Evolutionary conservation across 1,140 invertebrate genomes (phyloP).

Genomic region (Cardiocondyla obscurior): DNA sequence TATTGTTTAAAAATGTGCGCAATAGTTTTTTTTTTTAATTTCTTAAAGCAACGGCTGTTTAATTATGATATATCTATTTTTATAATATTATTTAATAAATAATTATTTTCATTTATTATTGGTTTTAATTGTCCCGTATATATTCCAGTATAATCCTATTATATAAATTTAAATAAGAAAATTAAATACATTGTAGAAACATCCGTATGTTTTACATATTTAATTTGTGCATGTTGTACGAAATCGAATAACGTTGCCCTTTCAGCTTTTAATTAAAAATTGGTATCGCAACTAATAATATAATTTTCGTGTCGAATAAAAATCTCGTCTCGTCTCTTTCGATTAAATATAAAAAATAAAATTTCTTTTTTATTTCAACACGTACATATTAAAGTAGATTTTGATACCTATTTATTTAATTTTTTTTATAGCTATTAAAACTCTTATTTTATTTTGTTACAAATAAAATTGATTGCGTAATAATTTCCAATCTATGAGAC

Average conservation of each 20-base stretch:
- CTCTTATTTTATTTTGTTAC: background rate
- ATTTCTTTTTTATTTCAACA: too few species aligned
- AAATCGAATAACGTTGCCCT: slow-evolving; percentile 41
- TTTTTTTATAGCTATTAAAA: too few species aligned
- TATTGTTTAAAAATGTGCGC: too few species aligned
- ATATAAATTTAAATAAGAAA: background rate
- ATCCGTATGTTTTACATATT: slow-evolving; percentile 2
- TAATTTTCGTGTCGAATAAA: background rate
- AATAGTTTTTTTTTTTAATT: slow-evolving; percentile 11
- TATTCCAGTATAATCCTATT: slow-evolving; percentile 20
- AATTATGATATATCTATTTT: background rate
- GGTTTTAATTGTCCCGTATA: slow-evolving; percentile 33
- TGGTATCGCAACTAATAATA: background rate
- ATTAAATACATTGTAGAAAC: slow-evolving; percentile 36
- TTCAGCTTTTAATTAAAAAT: background rate
- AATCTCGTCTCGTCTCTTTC: background rate
- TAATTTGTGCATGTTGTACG: slow-evolving; percentile 25
- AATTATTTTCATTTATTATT: background rate
- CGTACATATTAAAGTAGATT: too few species aligned
- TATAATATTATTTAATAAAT: slow-evolving; percentile 7
- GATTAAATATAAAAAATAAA: too few species aligned
- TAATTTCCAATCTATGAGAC: background rate
- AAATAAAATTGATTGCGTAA: background rate
- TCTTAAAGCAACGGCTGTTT: background rate
- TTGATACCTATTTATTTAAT: background rate